Evolutionary conservation across 1,140 invertebrate genomes (phyloP), one percentile per base, ranked within the genome.

Genomic region (Halictus rubicundus): DNA sequence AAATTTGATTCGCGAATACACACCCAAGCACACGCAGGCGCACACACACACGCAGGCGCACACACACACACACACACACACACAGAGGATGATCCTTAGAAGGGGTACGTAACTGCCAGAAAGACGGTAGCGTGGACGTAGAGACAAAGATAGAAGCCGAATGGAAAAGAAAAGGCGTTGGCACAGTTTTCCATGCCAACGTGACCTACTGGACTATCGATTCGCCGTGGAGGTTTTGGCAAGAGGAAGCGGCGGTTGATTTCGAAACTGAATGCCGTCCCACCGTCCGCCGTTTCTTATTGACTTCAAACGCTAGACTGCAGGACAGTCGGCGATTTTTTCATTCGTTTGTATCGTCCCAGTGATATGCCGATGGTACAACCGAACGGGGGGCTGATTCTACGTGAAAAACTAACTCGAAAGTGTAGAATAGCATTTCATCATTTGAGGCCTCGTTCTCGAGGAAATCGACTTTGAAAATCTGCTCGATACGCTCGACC

Each of bases 201-300:
- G 83, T 87, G 87, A 88, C 87, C 87, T 85, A 88, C 84, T 88
- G 84, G 85, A 88, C 81, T 88, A 88, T 88, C 82, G 87, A 88
- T 88, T 88, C 73, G 76, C 66, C 49, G 83, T 52, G 73, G 70
- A 82, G 82, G 80, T 88, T 88, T 88, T 87, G 87, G 87, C 87
- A 88, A 88, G 74, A 75, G 80, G 76, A 81, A 76, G 74, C 80
- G 71, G 57, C 70, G 78, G 60, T 86, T 84, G 77, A 86, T 88
- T 81, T 87, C 60, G 64, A 82, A 81, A 84, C 84, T 76, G 57
- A 64, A 82, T 66, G 52, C 59, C 68, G 37, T 79, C 61, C 68
- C n/a, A 23, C 42, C 66, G 59, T 64, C 63, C 8, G 32, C 32
- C 75, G 27, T 84, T 69, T 75, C 77, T 78, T 81, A 79, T 83